phyloP scores from a whole-genome alignment of 2,888 invertebrate species.

The Pristionchus maxplancki region DNA sequence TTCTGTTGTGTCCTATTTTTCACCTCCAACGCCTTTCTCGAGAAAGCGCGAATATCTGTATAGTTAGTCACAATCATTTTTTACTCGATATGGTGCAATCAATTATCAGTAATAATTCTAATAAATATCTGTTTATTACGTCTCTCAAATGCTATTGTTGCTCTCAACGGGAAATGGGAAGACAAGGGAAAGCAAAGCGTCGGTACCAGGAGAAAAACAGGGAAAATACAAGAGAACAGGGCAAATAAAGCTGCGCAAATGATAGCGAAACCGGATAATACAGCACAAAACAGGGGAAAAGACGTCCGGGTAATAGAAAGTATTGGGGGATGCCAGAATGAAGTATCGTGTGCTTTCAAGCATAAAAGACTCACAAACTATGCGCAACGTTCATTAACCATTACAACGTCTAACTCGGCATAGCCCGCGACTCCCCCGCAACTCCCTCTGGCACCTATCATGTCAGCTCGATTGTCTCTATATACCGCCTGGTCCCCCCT shows the following conservation, averaged over 20 bases:
- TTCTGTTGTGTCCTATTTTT: not conserved
- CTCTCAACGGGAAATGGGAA: not conserved
- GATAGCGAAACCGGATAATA: not conserved
- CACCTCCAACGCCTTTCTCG: not conserved
- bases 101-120: not conserved
- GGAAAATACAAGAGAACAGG: not conserved
- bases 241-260: not conserved
- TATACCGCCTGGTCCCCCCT: too few species aligned
- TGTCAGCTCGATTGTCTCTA: too few species aligned
- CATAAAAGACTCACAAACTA: too few species aligned
- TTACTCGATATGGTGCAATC: too few species aligned
- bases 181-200: not conserved
- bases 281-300: not conserved
- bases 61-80: not conserved
- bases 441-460: too few species aligned
- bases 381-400: too few species aligned
- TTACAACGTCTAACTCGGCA: too few species aligned
- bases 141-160: not conserved
- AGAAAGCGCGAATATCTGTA: not conserved
- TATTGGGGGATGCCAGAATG: not conserved
- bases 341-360: too few species aligned
- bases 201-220: not conserved
- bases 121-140: not conserved
- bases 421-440: too few species aligned
- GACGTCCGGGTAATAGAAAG: not conserved